Base-by-base conservation (phyloP, 2,113 vertebrate species). In the Erinaceus europaeus region DNA sequence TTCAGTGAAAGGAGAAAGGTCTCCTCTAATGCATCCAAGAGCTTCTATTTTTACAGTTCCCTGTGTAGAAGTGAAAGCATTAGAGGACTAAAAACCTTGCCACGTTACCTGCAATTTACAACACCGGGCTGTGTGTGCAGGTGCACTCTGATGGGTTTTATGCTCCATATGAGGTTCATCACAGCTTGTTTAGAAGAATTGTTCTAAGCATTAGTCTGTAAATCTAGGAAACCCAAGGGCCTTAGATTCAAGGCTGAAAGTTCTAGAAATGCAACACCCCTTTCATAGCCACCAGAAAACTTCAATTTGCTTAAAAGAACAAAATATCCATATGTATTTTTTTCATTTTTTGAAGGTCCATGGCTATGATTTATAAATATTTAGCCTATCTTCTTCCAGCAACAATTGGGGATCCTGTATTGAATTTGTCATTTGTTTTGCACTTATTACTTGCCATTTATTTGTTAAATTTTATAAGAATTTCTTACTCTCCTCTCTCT, bases 91-190 rank as follows among this genome's bases (percentile, higher is more conserved):
- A 93, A 95, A 95, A 55, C 92, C 34, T 93, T 42, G 50, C 50
- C 32, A 80, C 93, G 92, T 89, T 94, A 82, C 46, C 71, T 53
- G 42, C 72, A 94, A 92, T 96, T 96, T 95, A 73, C 61, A 86
- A 73, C 29, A 81, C 1, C 9, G 71, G 38, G 7, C 29, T 94
- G 52, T 90, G 88, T 88, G 59, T 80, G 74, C 18, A 92, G 34
- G 23, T 76, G 13, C 14, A 75, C 91, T 95, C 94, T 89, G 9
- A 85, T 81, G 18, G 61, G 88, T 96, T 95, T 91, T 91, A 77
- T 81, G 65, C 94, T 88, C 82, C 32, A 2, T 53, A 29, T 77
- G 44, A 91, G 48, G 59, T 90, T 94, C 69, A 68, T 73, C 79
- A 94, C 29, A 64, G 69, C 21, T 73, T 91, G 67, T 69, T 95